Percentiles rank a stretch among this genome's conserved stretches.
phyloP scores from a whole-genome alignment of 2,113 vertebrate species.

The Amazona vittata region DNA sequence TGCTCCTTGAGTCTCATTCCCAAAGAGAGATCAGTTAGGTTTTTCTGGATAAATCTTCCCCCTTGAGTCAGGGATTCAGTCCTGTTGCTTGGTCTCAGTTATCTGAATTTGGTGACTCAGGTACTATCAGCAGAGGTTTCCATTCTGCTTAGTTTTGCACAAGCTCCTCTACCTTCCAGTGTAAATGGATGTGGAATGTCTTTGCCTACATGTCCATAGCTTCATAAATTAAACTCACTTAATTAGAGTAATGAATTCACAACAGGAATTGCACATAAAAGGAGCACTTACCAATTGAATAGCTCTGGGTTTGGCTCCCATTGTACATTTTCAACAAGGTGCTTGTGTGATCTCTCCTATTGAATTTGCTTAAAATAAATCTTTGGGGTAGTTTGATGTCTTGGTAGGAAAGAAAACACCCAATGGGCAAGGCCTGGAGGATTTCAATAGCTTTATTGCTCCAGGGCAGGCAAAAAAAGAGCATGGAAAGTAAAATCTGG shows the following conservation, averaged over 20 bases:
- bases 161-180: background rate
- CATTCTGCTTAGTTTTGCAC: background rate
- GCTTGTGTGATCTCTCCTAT: constrained; percentile 56
- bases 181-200: background rate
- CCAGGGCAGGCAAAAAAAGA: background rate
- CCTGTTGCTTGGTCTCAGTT: background rate
- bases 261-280: constrained; percentile 42
- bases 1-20: background rate
- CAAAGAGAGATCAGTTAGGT: background rate
- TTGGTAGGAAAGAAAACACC: constrained; percentile 70
- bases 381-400: constrained; percentile 41
- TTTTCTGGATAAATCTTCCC: background rate
- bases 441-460: constrained; percentile 59
- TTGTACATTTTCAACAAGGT: constrained; percentile 52
- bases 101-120: fast-evolving
- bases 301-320: constrained; percentile 7
- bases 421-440: constrained; percentile 45
- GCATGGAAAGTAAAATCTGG: constrained; percentile 27
- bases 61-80: background rate
- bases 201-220: background rate
- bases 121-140: background rate
- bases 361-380: constrained; percentile 69
- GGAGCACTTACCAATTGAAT: constrained; percentile 50
- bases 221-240: background rate
- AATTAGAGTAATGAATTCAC: constrained; percentile 41